Conservation (phyloP, 2,113 vertebrate species). For the Oncorhynchus tshawytscha region DNA sequence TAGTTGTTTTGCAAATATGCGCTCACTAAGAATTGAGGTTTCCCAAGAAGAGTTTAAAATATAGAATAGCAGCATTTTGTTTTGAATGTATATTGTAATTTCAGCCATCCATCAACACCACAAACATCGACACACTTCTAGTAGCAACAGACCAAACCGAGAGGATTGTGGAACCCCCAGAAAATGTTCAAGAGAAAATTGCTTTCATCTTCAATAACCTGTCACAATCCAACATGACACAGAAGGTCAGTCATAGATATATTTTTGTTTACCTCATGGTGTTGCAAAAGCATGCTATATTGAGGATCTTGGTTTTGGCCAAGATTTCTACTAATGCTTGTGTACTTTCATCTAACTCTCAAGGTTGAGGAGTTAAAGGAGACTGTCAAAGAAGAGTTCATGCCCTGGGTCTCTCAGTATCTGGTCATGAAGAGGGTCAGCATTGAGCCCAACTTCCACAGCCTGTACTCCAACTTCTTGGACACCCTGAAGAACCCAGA, state of each 20-base stretch:
- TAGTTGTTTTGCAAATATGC: too few species aligned
- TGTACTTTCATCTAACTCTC: conserved; percentile 2
- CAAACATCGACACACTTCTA: conserved; percentile 96
- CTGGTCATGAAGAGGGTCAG: conserved; percentile 99
- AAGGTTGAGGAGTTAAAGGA: conserved; percentile 98
- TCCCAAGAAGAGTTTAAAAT: too few species aligned
- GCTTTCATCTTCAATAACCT: conserved; percentile 99
- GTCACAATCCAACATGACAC: conserved; percentile 98
- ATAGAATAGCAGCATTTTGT: too few species aligned
- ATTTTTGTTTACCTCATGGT: background rate
- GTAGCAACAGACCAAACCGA: conserved; percentile 97
- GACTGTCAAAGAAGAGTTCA: conserved; percentile 97
- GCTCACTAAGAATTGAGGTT: too few species aligned
- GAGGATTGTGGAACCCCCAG: conserved; percentile 95
- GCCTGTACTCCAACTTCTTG: conserved; percentile 96
- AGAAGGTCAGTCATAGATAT: conserved; percentile 78
- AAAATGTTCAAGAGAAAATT: conserved; percentile 98
- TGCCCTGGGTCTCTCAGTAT: conserved; percentile 99
- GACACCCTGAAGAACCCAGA: conserved; percentile 97
- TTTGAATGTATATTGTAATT: background rate
- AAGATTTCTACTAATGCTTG: too few species aligned
- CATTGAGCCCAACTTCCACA: conserved; percentile 98
- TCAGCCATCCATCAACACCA: conserved; percentile 98
- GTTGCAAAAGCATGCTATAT: background rate
- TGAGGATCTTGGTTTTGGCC: too few species aligned